Base-by-base conservation (phyloP, 2,888 invertebrate species). In the Brachyptera risi region DNA sequence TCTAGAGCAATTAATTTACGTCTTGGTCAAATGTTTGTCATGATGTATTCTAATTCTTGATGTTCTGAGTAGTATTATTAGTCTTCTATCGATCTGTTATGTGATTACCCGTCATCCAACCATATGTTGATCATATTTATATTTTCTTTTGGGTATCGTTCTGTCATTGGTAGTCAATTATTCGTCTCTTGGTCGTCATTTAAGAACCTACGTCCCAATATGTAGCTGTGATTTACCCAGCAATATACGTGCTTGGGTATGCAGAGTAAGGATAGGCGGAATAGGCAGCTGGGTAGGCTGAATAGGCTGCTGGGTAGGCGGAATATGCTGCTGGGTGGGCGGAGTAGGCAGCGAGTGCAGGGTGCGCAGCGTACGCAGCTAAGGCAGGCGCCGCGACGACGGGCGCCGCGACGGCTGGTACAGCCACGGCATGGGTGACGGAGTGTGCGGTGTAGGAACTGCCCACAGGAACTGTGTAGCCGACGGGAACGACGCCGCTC, bases 301-400 rank as follows among this genome's bases (percentile, higher is more conserved):
- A 9, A 31, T 24, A 24, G 54, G 54, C 37, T n/a, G 21, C 35
- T 1, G 54, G 35, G 13, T 15, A 5, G 4, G 13, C 35, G 21
- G 54, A 19, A 37, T 54, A 54, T 17, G 54, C 54, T 3, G 54
- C 35, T 21, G 54, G 54, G 21, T 35, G 21, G 3, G 35, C 54
- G 4, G 54, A 2, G 54, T 54, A 54, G 54, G 54, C 35, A 67
- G 74, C 72, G 65, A 73, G 73, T 67, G 73, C 71, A 35, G 80
- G 77, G 61, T 81, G 72, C 65, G 80, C 71, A 50, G 72, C 71
- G 17, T 73, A 73, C 7, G 73, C 71, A 27, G 50, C 68, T 49
- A 67, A 58, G n/a, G 70, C 74, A 27, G 78, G 74, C 64, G 74
- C 75, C 67, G 76, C 75, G 60, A 74, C 73, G 60, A 73, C 75